Percentiles rank a stretch among this genome's conserved stretches.
These are phyloP conservation scores for Peromyscus polionotus DNA, from an alignment of 2,113 vertebrate species.

Conservation along the genomic window DNA sequence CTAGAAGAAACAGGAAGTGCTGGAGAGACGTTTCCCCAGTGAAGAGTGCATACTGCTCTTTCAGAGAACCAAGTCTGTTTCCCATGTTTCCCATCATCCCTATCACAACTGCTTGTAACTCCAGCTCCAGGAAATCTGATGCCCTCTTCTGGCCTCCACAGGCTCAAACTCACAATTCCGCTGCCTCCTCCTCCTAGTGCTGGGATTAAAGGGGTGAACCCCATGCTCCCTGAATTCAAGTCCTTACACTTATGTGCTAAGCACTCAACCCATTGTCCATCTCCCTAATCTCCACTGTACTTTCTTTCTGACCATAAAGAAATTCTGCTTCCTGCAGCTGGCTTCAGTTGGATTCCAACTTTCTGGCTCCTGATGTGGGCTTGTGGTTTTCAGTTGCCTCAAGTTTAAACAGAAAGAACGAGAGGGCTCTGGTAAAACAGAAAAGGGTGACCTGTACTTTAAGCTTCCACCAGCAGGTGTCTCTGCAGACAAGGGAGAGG, in stretches of 20 bases:
- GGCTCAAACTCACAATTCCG: neutral
- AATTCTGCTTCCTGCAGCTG: constrained; percentile 51
- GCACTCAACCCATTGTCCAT: neutral
- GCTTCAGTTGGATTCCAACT: constrained; percentile 54
- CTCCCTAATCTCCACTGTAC: neutral
- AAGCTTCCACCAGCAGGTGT: constrained; percentile 69
- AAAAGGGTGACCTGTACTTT: neutral
- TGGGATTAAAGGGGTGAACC: neutral
- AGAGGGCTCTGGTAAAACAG: neutral
- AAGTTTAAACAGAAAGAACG: constrained; percentile 35
- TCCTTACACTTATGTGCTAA: neutral
- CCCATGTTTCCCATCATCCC: neutral
- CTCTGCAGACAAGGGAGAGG: constrained; percentile 74
- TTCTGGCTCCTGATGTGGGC: constrained; percentile 47
- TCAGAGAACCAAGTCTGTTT: neutral
- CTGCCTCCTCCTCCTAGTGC: neutral
- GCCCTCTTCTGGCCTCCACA: neutral
- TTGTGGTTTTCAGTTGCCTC: constrained; percentile 68
- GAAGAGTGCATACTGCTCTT: neutral
- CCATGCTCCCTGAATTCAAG: neutral
- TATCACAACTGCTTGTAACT: neutral
- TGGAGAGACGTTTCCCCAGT: neutral
- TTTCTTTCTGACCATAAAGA: constrained; percentile 29
- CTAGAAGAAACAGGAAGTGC: neutral
- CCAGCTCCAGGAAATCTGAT: neutral